Evolutionary conservation across 2,888 invertebrate species (phyloP).

Genomic region (Hecatera dysodea): DNA sequence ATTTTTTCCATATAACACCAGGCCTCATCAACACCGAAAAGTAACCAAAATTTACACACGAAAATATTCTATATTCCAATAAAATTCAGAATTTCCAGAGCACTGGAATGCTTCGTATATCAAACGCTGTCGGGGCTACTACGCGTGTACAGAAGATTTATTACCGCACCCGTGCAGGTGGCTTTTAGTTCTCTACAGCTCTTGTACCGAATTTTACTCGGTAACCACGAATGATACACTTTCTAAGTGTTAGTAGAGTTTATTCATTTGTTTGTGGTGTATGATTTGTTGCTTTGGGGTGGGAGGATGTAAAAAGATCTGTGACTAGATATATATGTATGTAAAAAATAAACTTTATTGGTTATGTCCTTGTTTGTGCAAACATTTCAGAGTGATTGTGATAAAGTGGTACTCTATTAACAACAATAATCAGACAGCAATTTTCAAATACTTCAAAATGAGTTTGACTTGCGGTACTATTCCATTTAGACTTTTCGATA

Average conservation of each 20-base stretch:
- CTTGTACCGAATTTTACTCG: constrained; percentile 47
- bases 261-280: constrained; percentile 23
- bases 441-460: not conserved
- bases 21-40: not conserved
- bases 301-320: not conserved
- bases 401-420: not conserved
- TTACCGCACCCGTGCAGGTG: constrained; percentile 64
- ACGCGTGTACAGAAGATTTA: constrained; percentile 66
- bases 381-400: not conserved
- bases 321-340: not conserved
- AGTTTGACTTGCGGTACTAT: too few relatives aligned
- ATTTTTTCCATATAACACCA: not conserved
- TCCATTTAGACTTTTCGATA: too few relatives aligned
- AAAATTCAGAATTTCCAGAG: constrained; percentile 55
- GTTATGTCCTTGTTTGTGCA: not conserved
- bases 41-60: not conserved
- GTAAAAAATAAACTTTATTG: not conserved
- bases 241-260: constrained; percentile 35
- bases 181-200: constrained; percentile 65
- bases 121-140: constrained; percentile 60
- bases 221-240: constrained; percentile 42
- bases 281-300: constrained; percentile 24
- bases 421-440: not conserved
- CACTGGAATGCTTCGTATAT: constrained; percentile 62
- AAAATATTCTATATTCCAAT: constrained; percentile 40